phyloP scores from a whole-genome alignment of 2,888 invertebrate species.

The Mythimna albipuncta region DNA sequence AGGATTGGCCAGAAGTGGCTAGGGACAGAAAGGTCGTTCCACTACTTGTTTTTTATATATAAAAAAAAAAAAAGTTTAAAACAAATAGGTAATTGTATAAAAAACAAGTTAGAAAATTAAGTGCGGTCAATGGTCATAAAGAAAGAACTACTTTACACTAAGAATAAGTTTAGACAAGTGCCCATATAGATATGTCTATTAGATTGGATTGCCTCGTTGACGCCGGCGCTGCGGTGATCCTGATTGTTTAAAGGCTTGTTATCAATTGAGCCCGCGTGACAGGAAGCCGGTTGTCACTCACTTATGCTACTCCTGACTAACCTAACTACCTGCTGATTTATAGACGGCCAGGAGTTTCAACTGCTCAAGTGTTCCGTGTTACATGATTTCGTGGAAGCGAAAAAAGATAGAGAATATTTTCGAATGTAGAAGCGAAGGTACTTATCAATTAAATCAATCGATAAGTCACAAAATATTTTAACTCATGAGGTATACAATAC shows the following conservation, averaged over 20 bases:
- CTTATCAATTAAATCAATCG: background rate
- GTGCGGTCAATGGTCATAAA: background rate
- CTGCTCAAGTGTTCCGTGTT: slow-evolving; percentile 32
- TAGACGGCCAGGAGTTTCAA: slow-evolving; percentile 13
- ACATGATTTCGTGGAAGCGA: background rate
- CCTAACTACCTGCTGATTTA: slow-evolving; percentile 57
- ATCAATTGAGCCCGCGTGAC: slow-evolving; percentile 61
- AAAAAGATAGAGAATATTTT: background rate
- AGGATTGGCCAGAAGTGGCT: too few relatives aligned
- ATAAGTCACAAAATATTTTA: too few relatives aligned
- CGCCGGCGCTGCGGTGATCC: slow-evolving; percentile 63
- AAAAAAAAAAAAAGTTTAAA: too few relatives aligned
- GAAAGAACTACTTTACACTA: background rate
- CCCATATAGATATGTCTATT: slow-evolving; percentile 23
- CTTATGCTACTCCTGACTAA: slow-evolving; percentile 49
- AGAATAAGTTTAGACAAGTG: slow-evolving; percentile 37
- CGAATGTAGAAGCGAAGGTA: background rate
- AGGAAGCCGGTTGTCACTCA: slow-evolving; percentile 63
- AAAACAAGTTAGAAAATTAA: background rate
- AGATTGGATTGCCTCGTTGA: slow-evolving; percentile 53
- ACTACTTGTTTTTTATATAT: too few relatives aligned
- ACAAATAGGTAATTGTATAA: too few relatives aligned
- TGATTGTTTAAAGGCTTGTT: slow-evolving; percentile 62
- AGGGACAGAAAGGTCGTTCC: too few relatives aligned
- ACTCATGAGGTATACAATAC: too few relatives aligned